A percentile compares a stretch with the other conserved stretches of the same genome.
Evolutionary conservation across 2,797 vertebrate species (phyloP).

Genomic region (Phaenicophaeus curvirostris): DNA sequence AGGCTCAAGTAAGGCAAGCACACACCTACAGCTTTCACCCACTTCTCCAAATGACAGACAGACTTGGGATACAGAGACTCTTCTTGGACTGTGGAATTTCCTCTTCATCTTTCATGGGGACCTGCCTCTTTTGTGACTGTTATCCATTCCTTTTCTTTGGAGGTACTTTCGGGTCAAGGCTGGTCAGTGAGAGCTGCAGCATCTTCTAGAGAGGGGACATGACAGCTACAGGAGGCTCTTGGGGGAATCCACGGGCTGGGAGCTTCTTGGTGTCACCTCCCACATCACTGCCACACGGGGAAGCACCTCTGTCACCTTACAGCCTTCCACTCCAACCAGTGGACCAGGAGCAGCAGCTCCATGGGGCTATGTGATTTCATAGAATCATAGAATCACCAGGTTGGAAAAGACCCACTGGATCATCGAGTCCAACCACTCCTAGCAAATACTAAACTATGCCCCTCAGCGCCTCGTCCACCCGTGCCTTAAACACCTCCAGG

Average conservation of each 20-base stretch:
- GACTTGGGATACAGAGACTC: background rate
- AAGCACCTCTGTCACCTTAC: background rate
- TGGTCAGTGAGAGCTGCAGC: background rate
- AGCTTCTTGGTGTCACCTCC: background rate
- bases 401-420: no score
- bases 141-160: background rate
- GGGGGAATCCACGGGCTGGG: background rate
- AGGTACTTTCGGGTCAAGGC: background rate
- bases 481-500: no score
- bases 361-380: background rate
- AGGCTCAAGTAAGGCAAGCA: background rate
- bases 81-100: background rate
- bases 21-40: background rate
- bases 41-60: background rate
- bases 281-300: fast-evolving
- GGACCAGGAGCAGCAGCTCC: background rate
- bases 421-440: no score
- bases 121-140: background rate
- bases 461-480: no score
- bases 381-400: no score
- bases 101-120: background rate
- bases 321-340: fast-evolving
- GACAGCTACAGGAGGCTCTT: background rate
- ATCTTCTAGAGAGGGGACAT: fast-evolving
- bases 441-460: no score